Base-by-base conservation (phyloP, 2,113 vertebrate species). In the Oophaga pumilio region DNA sequence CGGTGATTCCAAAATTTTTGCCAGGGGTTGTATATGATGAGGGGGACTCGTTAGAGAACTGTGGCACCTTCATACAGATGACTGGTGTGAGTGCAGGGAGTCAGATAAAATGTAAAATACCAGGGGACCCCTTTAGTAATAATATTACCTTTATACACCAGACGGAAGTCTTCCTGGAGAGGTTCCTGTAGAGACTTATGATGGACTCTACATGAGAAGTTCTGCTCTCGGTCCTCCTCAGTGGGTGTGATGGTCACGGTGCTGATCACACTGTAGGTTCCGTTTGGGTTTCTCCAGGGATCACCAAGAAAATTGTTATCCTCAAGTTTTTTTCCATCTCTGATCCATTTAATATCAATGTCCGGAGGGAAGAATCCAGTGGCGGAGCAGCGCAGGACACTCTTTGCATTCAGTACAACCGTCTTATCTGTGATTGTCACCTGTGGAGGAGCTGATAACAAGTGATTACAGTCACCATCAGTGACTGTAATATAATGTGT, bases 121-220 rank as follows among this genome's bases (percentile, higher is more conserved):
- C 33, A 43, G 3, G 33, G 1, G 33, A 43, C 33, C 33, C 33
- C 33, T 2, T 43, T 43, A 43, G 0, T 74, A 76, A 49, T 8
- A 50, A 4, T 2, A 9, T 9, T 84, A 88, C 87, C 79, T 83
- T 60, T 43, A 56, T 56, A 50, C 5, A 69, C 2, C 0, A 89
- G 74, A 60, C 60, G 74, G 62, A 85, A 85, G 64, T 85, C 82
- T 22, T 50, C 28, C 33, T 71, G 76, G 22, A 85, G 62, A 79
- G 66, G 18, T 2, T 78, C 53, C 13, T 50, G 50, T 2, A 84
- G 24, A 22, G 76, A 85, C 4, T 1, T 13, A 24, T 86, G 84
- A 15, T 53, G 76, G 17, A 82, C 71, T 80, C 7, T 83, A 22
- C 62, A 69, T 17, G 59, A 43, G 59, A 64, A 82, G 43, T 14